Base-by-base conservation (phyloP, 2,888 invertebrate species). In the Lithophane leautieri region DNA sequence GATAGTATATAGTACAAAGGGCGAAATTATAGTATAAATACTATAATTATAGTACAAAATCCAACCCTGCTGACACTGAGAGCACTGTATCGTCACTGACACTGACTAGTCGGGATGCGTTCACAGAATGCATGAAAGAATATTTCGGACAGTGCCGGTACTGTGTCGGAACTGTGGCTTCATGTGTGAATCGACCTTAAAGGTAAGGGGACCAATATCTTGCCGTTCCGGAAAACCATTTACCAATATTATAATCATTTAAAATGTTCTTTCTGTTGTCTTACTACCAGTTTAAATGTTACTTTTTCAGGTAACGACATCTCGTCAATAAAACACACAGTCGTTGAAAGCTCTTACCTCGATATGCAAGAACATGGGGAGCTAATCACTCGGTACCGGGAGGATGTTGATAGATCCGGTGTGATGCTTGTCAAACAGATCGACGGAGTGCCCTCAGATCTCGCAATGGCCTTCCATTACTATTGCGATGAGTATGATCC, bases 401-500 rank as follows among this genome's bases (percentile, higher is more conserved):
- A 89, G 8, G 93, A 92, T 44, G 90, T 96, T 1, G 87, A 90
- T 44, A 90, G 86, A 84, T 91, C 91, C 11, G 96, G 96, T 8
- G 94, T 96, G 34, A 91, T 97, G 93, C 89, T 96, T 3, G 93
- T 97, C 9, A 93, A 91, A 62, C 92, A 95, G 67, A 72, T 97
- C 9, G 95, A 95, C 34, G 90, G 85, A 28, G 87, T 96, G 3
- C 95, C 96, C 0, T 92, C 96, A 0, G 81, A 89, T 8, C 90
- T 96, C 2, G 96, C 96, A 0, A 96, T 96, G 95, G 96, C 96
- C 2, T 96, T 97, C 82, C 96, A 96, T 85, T 96, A 96, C 82
- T 96, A 95, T 81, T 96, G 96, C 79, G 96, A 97, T 87, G 97
- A 96, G 84, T 95, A 94, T 86, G 94, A 95, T 73, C 96, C 96